These are phyloP conservation scores for Gymnopithys bicolor DNA, from an alignment of 2,797 vertebrate species.

Conservation along the genomic window DNA sequence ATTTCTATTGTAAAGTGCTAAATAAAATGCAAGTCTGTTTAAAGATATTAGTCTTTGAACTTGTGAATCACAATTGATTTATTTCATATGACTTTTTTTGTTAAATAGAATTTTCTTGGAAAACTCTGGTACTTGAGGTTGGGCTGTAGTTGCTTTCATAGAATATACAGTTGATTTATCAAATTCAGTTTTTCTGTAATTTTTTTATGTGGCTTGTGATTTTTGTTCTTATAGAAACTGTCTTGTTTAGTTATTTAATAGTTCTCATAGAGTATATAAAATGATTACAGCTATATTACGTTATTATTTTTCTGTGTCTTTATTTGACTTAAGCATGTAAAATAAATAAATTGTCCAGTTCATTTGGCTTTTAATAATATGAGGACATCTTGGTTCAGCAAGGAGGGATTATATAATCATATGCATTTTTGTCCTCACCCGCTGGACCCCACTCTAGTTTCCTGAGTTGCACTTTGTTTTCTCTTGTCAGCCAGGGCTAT, in stretches of 20 bases:
- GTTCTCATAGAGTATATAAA: neutral
- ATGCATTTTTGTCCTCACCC: rapidly evolving
- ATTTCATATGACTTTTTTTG: neutral
- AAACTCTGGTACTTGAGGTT: neutral
- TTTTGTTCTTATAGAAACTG: neutral
- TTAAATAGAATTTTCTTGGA: neutral
- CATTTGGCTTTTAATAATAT: neutral
- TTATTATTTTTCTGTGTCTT: neutral
- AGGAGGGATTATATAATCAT: neutral
- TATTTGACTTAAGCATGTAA: neutral
- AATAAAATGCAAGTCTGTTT: neutral
- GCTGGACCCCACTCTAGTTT: neutral
- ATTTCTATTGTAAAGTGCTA: neutral
- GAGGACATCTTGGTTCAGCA: rapidly evolving
- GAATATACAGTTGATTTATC: neutral
- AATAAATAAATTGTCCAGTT: neutral
- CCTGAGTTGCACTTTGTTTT: neutral
- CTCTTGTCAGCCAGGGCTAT: neutral
- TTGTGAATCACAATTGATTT: neutral
- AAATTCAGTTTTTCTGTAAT: neutral
- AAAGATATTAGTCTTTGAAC: neutral
- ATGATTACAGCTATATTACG: neutral
- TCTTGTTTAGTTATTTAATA: neutral
- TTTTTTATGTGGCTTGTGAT: neutral
- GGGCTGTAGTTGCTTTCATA: neutral